Evolutionary conservation across 2,888 invertebrate species (phyloP), one percentile per base, ranked within the genome.

Genomic region (Leptarthrus brevirostris): DNA sequence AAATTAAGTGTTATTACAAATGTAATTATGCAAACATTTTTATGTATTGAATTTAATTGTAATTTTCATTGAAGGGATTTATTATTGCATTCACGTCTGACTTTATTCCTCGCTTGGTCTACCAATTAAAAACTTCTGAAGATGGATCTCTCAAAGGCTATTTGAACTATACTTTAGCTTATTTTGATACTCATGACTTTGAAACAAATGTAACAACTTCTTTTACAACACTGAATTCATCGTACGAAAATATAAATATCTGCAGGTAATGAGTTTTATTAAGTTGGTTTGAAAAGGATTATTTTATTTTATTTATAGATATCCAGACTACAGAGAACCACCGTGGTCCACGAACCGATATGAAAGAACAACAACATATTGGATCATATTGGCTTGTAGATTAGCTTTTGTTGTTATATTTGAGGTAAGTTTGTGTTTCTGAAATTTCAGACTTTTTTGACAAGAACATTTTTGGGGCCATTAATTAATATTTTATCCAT

Each of bases 71-170:
- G 14, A 84, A 97, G 97, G 97, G 94, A 26, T 94, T 97, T 82
- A 97, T 98, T 80, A 97, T 98, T 82, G 97, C 97, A 6, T 96
- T 98, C 85, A 97, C 98, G 2, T 97, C 97, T 1, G 95, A 97
- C 83, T 95, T 97, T 86, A 95, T 98, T 79, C 97, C 97, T 3
- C 91, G 94, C 12, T 85, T 96, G 75, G 93, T 97, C 34, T 98
- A 96, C 85, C 87, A 87, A 74, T 81, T 88, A 6, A 81, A 85
- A 1, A 87, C 89, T 74, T 90, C 91, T 18, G 79, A 85, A n/a
- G 87, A 89, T 81, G 86, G 86, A 12, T 86, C 88, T 0, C 86
- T 96, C 54, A 82, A 89, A 20, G 92, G 94, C 30, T 98, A 94
- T 85, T 88, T 96, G 40, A 90, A 95, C 80, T 90, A 90, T 82